Conservation (phyloP, 1,140 invertebrate species). For the Sitobion miscanthi region DNA sequence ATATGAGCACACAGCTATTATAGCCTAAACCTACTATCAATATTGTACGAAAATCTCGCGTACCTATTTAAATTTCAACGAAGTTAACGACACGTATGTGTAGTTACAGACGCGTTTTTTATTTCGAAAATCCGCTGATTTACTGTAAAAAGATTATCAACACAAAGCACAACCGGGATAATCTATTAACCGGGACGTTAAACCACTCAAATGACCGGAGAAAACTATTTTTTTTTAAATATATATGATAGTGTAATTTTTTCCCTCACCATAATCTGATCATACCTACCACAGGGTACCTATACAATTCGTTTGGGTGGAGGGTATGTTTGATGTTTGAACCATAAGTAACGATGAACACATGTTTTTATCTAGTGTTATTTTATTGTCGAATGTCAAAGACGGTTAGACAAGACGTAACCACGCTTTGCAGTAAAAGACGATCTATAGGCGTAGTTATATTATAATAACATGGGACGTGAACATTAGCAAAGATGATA, state of each 20-base stretch:
- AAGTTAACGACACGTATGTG: not conserved
- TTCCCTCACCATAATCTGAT: too few relatives aligned
- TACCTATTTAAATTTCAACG: not conserved
- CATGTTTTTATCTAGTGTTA: not conserved
- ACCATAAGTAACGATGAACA: too few relatives aligned
- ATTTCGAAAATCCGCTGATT: not conserved
- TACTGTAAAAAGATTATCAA: not conserved
- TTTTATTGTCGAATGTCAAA: not conserved
- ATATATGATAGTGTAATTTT: not conserved
- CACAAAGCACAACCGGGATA: not conserved
- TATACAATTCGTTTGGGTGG: too few relatives aligned
- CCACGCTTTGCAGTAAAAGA: not conserved
- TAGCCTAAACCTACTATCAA: not conserved
- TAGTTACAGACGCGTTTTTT: not conserved
- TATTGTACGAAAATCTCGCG: not conserved
- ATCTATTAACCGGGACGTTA: not conserved
- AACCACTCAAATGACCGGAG: not conserved
- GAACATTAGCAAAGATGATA: not conserved
- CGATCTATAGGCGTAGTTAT: not conserved
- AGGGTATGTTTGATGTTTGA: not conserved
- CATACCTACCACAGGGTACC: too few relatives aligned
- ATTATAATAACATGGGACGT: not conserved
- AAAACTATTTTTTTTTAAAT: not conserved
- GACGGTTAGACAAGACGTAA: not conserved
- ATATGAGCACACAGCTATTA: not conserved